Base-by-base conservation (phyloP, 2,888 invertebrate species). In the Eristalinus sepulchralis region DNA sequence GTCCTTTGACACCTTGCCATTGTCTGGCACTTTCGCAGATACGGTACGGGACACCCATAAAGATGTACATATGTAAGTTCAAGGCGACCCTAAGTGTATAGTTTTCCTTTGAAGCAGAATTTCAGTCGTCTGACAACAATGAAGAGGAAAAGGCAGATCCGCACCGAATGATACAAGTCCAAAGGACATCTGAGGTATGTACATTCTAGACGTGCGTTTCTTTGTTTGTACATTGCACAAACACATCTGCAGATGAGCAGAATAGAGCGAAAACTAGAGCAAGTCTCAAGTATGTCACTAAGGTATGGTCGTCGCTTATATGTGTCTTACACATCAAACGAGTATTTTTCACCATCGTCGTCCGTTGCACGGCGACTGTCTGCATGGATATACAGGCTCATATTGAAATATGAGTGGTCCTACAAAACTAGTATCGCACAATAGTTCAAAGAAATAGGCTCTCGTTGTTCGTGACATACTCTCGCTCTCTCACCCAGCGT, bases 381-480 rank as follows among this genome's bases (percentile, higher is more conserved):
- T 34, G 33, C 70, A 70, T 53, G 33, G 17, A 36, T 24, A 27
- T 39, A 11, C 10, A 53, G 31, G n/a, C 34, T 62, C 36, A 57
- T 47, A 55, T 33, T 34, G n/a, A 64, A 64, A 39, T n/a, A 68
- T 68, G 70, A 71, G 63, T 39, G 53, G 53, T 75, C 71, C 39
- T 76, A 75, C 60, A 80, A 75, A 80, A 72, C 57, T 83, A 75
- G 47, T 31, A 72, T 47, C 59, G 63, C 68, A 81, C 81, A 81
- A 77, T 82, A 73, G 85, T 77, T 82, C 77, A 85, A 81, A 85
- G 82, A 68, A 85, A 73, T 72, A 31, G 63, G 73, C 73, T 60
- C 47, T 47, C 73, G 77, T 72, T 85, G 85, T 82, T 85, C 82
- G 77, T 85, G 85, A 85, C 85, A 85, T 82, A 85, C 85, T 85